Evolutionary conservation across 1,140 invertebrate species (phyloP).

Genomic region (Asbolus verrucosus): DNA sequence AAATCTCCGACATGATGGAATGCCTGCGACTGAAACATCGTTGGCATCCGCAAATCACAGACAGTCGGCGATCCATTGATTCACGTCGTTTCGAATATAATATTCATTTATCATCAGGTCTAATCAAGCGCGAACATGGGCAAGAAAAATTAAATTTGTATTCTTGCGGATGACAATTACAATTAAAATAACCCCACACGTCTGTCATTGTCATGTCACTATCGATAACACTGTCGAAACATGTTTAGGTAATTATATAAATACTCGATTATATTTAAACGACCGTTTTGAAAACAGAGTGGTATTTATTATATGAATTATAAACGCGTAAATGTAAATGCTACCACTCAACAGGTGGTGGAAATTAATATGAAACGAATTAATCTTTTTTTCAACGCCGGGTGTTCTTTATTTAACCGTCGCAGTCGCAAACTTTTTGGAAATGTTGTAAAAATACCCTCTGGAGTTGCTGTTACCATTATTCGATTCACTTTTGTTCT

Average conservation of each 20-base stretch:
- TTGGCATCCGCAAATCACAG: constrained; percentile 1
- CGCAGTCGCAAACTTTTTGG: not conserved
- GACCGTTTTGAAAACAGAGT: constrained; percentile 3
- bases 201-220: too few relatives aligned
- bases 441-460: too few relatives aligned
- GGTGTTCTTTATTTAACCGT: not conserved
- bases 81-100: not conserved
- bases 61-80: constrained; percentile 6
- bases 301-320: constrained; percentile 30
- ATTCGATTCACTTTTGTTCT: too few relatives aligned
- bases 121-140: too few relatives aligned
- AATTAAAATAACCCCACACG: constrained; percentile 4
- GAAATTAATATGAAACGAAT: constrained; percentile 26
- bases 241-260: too few relatives aligned
- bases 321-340: constrained; percentile 21
- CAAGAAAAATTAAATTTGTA: too few relatives aligned
- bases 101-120: too few relatives aligned
- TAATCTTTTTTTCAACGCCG: not conserved
- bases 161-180: too few relatives aligned
- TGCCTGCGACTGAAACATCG: constrained; percentile 1
- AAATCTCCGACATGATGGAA: constrained; percentile 11
- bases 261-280: constrained; percentile 14
- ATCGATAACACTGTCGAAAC: too few relatives aligned
- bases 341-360: constrained; percentile 22
- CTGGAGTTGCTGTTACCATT: too few relatives aligned